Evolutionary conservation across 2,888 invertebrate genomes (phyloP).

Genomic region (Sacculina carcini): DNA sequence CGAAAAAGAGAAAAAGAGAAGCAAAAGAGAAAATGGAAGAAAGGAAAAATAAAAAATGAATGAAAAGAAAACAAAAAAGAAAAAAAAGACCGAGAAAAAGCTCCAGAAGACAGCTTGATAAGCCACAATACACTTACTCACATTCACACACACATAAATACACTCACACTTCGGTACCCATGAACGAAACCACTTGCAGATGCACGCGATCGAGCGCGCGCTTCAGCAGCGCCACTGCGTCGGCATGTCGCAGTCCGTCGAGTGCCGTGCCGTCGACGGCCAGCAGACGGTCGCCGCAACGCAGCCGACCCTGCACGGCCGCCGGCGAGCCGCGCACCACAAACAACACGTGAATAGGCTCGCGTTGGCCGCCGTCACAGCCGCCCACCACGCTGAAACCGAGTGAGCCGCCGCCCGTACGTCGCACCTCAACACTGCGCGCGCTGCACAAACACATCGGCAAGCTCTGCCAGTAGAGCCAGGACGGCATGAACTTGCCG

Average conservation of each 20-base stretch:
- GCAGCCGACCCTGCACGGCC: conserved; percentile 19
- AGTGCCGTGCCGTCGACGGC: conserved; percentile 22
- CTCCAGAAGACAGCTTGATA: no score
- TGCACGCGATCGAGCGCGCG: conserved; percentile 20
- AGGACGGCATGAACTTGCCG: conserved; percentile 23
- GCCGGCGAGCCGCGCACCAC: conserved; percentile 23
- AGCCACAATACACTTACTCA: no score
- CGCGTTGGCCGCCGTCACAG: conserved; percentile 20
- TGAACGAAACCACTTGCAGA: conserved; percentile 24
- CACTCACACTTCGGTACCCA: conserved; percentile 19
- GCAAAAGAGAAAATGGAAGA: no score
- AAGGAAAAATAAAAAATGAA: no score
- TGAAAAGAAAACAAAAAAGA: no score
- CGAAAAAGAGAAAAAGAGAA: no score
- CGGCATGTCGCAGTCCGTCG: conserved; percentile 20
- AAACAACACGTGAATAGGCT: conserved; percentile 24
- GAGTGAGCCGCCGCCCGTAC: conserved; percentile 5
- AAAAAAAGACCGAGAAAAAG: no score
- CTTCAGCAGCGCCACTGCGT: conserved; percentile 23
- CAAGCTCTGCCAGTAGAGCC: conserved; percentile 25
- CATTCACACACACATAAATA: no score
- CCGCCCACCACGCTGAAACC: conserved; percentile 26
- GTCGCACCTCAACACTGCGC: not conserved
- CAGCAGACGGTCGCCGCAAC: conserved; percentile 24
- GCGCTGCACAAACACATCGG: conserved; percentile 17